phyloP scores from a whole-genome alignment of 2,888 invertebrate genomes.

The Ferrisia virgata region DNA sequence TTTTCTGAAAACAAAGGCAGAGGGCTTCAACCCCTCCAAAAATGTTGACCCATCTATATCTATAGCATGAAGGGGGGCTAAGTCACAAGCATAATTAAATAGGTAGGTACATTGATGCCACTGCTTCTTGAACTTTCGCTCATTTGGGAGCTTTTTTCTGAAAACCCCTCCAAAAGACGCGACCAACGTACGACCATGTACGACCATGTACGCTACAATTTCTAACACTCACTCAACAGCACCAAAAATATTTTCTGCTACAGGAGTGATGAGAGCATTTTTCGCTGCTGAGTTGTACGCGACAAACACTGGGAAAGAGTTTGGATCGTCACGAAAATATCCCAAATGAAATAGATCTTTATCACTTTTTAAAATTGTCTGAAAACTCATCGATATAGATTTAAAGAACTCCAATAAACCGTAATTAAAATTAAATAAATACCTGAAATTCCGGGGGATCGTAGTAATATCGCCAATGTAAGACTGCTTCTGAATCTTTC shows the following conservation, averaged over 20 bases:
- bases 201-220: too few species aligned
- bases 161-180: too few species aligned
- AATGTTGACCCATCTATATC: too few species aligned
- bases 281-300: conserved; percentile 70
- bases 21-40: too few species aligned
- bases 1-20: too few species aligned
- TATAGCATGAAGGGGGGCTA: too few species aligned
- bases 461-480: conserved; percentile 85
- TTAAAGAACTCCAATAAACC: background rate
- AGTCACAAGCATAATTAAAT: too few species aligned
- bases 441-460: conserved; percentile 94
- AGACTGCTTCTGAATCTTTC: conserved; percentile 57
- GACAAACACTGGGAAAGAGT: conserved; percentile 70
- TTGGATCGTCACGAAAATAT: conserved; percentile 81
- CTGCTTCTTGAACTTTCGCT: too few species aligned
- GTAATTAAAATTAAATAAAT: conserved; percentile 45
- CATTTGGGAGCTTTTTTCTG: too few species aligned
- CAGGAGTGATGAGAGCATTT: conserved; percentile 66
- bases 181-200: too few species aligned
- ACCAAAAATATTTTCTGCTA: conserved; percentile 77
- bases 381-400: conserved; percentile 47
- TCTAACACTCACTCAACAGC: conserved; percentile 63
- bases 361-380: conserved; percentile 69
- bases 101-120: too few species aligned
- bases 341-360: conserved; percentile 79